Conservation (phyloP, 1,140 invertebrate genomes). For the Papilio aristodemus region DNA sequence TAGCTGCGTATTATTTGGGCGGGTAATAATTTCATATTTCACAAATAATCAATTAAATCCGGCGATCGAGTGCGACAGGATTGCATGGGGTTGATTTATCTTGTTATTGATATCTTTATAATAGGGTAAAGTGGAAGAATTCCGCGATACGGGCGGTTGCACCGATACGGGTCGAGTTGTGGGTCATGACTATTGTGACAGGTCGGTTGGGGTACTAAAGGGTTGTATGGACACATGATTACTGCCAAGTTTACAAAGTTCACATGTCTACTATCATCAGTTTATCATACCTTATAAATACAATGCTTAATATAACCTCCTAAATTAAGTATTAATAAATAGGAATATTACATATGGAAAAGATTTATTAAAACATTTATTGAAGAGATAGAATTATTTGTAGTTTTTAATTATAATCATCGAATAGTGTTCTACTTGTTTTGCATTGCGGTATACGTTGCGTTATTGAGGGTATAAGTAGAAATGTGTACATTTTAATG, state of each 20-base stretch:
- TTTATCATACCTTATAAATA: too few relatives aligned
- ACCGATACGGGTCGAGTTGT: constrained; percentile 71
- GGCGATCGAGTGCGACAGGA: constrained; percentile 52
- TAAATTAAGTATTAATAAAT: too few relatives aligned
- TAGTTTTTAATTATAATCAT: too few relatives aligned
- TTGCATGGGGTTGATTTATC: constrained; percentile 61
- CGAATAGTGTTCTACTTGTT: too few relatives aligned
- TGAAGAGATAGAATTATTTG: too few relatives aligned
- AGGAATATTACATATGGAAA: too few relatives aligned
- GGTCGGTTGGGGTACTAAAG: constrained; percentile 50
- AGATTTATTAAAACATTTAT: too few relatives aligned
- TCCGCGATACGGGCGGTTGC: constrained; percentile 65
- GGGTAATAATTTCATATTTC: constrained; percentile 65
- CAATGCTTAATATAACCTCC: too few relatives aligned
- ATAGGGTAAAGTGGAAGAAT: constrained; percentile 70
- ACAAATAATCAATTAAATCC: constrained; percentile 76
- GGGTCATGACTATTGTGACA: constrained; percentile 55
- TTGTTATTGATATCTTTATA: constrained; percentile 77
- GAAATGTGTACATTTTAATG: too few relatives aligned
- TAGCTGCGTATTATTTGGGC: constrained; percentile 43
- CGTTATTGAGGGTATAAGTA: too few relatives aligned
- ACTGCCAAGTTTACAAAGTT: background rate
- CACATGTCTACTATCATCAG: too few relatives aligned
- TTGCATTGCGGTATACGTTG: too few relatives aligned
- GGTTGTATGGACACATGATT: constrained; percentile 39